These are phyloP conservation scores for Furcifer pardalis DNA, from an alignment of 2,797 vertebrate species.

Conservation along the genomic window DNA sequence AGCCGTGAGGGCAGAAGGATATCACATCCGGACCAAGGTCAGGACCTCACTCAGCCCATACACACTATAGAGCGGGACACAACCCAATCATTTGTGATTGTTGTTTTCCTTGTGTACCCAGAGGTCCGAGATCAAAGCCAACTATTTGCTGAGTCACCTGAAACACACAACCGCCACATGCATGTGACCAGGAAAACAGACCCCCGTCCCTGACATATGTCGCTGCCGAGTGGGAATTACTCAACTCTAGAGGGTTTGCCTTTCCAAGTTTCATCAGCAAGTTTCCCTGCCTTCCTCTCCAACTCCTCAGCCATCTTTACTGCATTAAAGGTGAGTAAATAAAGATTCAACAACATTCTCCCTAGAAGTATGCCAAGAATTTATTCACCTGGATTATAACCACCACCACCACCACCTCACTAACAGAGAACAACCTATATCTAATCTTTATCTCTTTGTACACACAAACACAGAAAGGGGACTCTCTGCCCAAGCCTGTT, in stretches of 20 bases:
- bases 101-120: accelerated
- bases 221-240: accelerated
- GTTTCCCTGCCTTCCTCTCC: not conserved
- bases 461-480: not conserved
- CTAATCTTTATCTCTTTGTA: slow-evolving; percentile 25
- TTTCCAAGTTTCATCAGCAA: not conserved
- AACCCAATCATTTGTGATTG: not conserved
- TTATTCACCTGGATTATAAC: slow-evolving; percentile 59
- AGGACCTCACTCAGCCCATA: not conserved
- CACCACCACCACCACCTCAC: not conserved
- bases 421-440: slow-evolving; percentile 3
- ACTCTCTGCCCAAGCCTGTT: too few relatives aligned
- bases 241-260: accelerated
- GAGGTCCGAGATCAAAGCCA: not conserved
- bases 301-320: slow-evolving; percentile 32
- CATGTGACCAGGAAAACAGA: accelerated
- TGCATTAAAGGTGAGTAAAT: slow-evolving; percentile 55
- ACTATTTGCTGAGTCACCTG: slow-evolving; percentile 10
- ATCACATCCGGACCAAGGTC: too few relatives aligned
- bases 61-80: not conserved
- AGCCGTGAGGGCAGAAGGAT: not conserved
- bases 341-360: slow-evolving; percentile 42
- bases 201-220: not conserved
- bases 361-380: slow-evolving; percentile 64
- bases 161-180: accelerated